These are phyloP conservation scores for Mesocentrotus franciscanus DNA, from an alignment of 53 echinoderm and acorn worm genomes.

Conservation along the genomic window DNA sequence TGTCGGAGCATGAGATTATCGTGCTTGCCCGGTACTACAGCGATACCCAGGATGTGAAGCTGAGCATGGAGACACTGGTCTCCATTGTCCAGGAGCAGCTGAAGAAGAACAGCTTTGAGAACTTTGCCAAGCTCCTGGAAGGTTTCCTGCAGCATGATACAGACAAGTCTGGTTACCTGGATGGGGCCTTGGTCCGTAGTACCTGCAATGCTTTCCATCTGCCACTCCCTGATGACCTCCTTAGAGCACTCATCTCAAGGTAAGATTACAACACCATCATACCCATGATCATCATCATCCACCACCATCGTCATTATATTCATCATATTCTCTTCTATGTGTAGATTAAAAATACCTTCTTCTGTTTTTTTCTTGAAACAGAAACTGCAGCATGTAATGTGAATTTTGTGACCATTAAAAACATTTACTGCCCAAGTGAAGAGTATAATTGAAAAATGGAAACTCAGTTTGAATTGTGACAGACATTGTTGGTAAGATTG, in stretches of 20 bases:
- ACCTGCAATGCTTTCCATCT: conserved; percentile 96
- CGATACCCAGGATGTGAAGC: conserved; percentile 89
- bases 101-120: conserved; percentile 93
- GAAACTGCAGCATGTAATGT: no score
- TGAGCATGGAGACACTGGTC: conserved; percentile 83
- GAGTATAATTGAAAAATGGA: no score
- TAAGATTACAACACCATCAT: conserved; percentile 41
- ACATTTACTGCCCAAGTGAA: no score
- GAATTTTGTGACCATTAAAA: no score
- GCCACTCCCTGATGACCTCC: conserved; percentile 89
- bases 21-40: conserved; percentile 90
- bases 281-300: no score
- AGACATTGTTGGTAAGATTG: no score
- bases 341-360: no score
- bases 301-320: no score
- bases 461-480: no score
- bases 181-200: conserved; percentile 87
- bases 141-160: conserved; percentile 89
- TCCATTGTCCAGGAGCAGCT: conserved; percentile 97
- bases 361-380: no score
- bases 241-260: conserved; percentile 84
- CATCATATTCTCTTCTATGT: no score
- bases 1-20: conserved; percentile 95
- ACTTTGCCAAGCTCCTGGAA: conserved; percentile 92
- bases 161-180: conserved; percentile 88